Evolutionary conservation across 2,888 invertebrate species (phyloP), one percentile per base, ranked within the genome.

Genomic region (Teleiodes luculella): DNA sequence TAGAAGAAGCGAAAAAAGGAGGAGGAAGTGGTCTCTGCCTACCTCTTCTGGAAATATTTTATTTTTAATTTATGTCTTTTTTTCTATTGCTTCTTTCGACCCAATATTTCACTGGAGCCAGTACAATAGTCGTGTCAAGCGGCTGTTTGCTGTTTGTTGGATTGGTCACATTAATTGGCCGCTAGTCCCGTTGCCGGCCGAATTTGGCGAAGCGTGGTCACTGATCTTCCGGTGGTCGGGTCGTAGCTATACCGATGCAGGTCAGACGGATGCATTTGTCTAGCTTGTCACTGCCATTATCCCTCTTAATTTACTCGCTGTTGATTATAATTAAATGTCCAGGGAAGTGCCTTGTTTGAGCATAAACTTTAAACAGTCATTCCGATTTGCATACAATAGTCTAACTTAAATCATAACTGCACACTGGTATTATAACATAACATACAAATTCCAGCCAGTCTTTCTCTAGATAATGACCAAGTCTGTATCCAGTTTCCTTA

Each of bases 101-200:
- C n/a, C n/a, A n/a, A n/a, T n/a, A n/a, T n/a, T n/a, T n/a, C n/a
- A n/a, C n/a, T 24, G 24, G 3, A 24, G 24, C 24, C 24, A 24
- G 24, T 24, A 24, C 24, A 24, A 24, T 24, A 6, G 6, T 24
- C 6, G 24, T 36, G n/a, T 41, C 24, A 46, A 58, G 51, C 57
- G 50, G 54, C 55, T 48, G 52, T 56, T 53, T 58, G 59, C 52
- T 56, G 57, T 57, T 60, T 59, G 61, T 66, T 63, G 64, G 70
- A 72, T 43, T 71, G 64, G 65, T 57, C 69, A 67, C 74, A 74
- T 77, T 78, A 80, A 78, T 81, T 81, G 71, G 71, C 72, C 71
- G 63, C 62, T 54, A 68, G 83, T 87, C 80, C 88, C 87, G 88
- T 89, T 89, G 83, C 64, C 69, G 60, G 69, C 78, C 80, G 74